Base-by-base conservation (phyloP, 2,888 invertebrate genomes). In the Xestia sexstrigata region DNA sequence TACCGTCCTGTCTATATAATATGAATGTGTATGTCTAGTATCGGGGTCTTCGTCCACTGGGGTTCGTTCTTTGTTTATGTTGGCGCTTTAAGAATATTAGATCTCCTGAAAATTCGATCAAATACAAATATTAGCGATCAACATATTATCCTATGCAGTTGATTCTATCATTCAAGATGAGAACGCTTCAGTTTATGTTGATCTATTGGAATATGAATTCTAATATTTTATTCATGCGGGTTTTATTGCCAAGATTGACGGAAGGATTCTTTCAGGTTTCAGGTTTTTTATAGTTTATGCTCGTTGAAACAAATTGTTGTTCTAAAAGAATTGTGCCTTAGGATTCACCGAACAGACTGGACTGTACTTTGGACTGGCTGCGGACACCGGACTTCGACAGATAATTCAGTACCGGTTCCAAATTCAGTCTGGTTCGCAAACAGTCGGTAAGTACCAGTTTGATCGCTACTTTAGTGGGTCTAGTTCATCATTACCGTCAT, bases 11-110 rank as follows among this genome's bases (percentile, higher is more conserved):
- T 35, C 23, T 20, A n/a, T 30, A 23, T 39, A 52, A 11, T 26
- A 58, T 23, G 35, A 35, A 35, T 35, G 8, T 30, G 20, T 58
- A 67, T n/a, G 6, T 73, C 26, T 55, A 52, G 20, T 65, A 55
- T 26, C 15, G 20, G 47, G 42, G 70, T 67, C 70, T 72, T 78
- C 68, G 81, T 73, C 76, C 74, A 58, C 52, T 70, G 65, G 66
- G 74, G 74, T 71, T 81, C 39, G 66, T 76, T 82, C 71, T 76
- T 79, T 88, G 88, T 89, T 88, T 87, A 83, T 82, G 68, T 76
- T 80, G 58, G 76, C 78, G 70, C 78, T 84, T 70, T 70, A 79
- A 82, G 79, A 82, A 89, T 82, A 89, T 88, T 83, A 81, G 83
- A 83, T 82, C 60, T 42, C 30, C 70, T 70, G 75, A 79, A 87